These are phyloP conservation scores for Thunnus maccoyii DNA, from an alignment of 2,113 vertebrate genomes.

Conservation along the genomic window DNA sequence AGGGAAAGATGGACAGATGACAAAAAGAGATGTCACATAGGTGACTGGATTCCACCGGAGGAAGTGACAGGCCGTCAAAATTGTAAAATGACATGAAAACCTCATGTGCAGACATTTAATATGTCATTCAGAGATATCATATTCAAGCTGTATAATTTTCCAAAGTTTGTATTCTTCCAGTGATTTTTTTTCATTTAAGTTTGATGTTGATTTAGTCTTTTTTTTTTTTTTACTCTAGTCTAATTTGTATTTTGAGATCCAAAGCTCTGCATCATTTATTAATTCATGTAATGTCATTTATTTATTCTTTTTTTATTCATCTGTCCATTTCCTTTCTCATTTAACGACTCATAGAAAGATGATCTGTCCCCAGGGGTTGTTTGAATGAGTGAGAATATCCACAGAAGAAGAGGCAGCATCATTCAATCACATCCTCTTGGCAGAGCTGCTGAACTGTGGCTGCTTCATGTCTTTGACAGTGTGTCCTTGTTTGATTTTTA, in stretches of 20 bases:
- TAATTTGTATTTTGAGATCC: conserved; percentile 14
- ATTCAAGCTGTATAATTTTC: not conserved
- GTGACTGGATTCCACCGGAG: conserved; percentile 32
- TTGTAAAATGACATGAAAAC: not conserved
- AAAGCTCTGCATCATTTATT: conserved; percentile 18
- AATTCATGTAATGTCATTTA: not conserved
- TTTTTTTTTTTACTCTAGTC: not conserved
- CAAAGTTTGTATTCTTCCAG: not conserved
- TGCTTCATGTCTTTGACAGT: conserved; percentile 35
- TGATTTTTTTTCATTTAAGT: not conserved
- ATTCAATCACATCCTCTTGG: conserved; percentile 41
- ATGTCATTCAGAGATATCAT: not conserved
- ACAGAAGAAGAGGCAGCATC: conserved; percentile 5
- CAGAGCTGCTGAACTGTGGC: conserved; percentile 35
- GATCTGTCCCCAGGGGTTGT: conserved; percentile 22
- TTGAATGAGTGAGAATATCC: conserved; percentile 34
- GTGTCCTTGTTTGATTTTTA: conserved; percentile 59
- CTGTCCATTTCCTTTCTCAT: conserved; percentile 19
- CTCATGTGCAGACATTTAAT: not conserved
- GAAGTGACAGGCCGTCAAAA: not conserved
- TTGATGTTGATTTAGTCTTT: not conserved
- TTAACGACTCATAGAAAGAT: not conserved
- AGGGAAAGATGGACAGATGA: conserved; percentile 44
- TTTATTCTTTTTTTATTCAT: conserved; percentile 20
- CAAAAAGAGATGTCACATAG: conserved; percentile 43